Conservation (phyloP, 2,113 vertebrate species). For the Tiliqua scincoides region DNA sequence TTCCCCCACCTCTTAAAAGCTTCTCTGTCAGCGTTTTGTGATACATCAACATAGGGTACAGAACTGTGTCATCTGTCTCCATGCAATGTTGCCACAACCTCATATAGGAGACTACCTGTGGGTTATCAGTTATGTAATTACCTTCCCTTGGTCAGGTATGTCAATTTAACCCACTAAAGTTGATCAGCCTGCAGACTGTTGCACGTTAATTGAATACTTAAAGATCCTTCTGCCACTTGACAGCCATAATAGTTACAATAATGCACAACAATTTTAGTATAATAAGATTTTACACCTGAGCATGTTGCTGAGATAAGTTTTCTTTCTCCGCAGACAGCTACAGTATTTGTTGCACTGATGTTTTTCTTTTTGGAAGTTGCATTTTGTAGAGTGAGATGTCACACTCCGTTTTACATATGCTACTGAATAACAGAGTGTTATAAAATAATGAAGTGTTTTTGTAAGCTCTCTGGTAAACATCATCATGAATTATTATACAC, state of each 20-base stretch:
- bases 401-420: constrained; percentile 69
- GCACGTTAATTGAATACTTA: neutral
- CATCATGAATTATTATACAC: constrained; percentile 75
- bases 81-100: neutral
- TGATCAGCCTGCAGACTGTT: neutral
- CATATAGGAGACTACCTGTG: neutral
- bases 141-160: neutral
- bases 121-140: neutral
- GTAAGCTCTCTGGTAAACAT: constrained; percentile 78
- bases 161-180: neutral
- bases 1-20: neutral
- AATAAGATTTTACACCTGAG: constrained; percentile 42
- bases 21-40: neutral
- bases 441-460: constrained; percentile 79
- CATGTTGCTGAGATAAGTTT: constrained; percentile 53
- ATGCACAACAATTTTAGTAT: constrained; percentile 35
- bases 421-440: constrained; percentile 76
- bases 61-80: neutral
- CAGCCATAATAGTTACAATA: constrained; percentile 16
- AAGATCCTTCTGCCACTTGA: neutral
- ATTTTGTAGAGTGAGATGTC: constrained; percentile 68
- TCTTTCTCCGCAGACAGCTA: constrained; percentile 47
- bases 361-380: constrained; percentile 60
- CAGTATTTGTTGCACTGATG: constrained; percentile 68
- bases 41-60: neutral